Base-by-base conservation (phyloP, 2,797 vertebrate genomes). In the Strix occidentalis region DNA sequence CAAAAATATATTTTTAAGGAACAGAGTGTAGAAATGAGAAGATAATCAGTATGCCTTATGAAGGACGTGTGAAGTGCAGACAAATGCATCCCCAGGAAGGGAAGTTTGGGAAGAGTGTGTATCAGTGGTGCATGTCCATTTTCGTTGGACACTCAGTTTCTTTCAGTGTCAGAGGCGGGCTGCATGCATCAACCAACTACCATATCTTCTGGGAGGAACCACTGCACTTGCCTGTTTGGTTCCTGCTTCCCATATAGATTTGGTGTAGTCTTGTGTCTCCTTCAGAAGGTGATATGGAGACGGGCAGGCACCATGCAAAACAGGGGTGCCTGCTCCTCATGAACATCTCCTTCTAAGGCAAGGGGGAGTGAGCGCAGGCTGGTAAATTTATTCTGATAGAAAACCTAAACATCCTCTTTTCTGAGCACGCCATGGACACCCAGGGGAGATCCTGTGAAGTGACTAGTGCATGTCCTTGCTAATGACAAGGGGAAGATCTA, bases 391-490 rank as follows among this genome's bases (percentile, higher is more conserved):
- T 84, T 93, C 50, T 31, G 16, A 39, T 39, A 39, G 28, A 31
- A 85, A 89, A 26, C 43, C 29, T 76, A 72, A 61, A 39, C 19
- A 31, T 60, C 16, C 19, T 60, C 10, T 70, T 91, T 79, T 68
- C 63, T 89, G 68, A 33, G 39, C 45, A 71, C 35, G n/a, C 58
- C 18, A 8, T 6, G 4, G 66, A 79, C 45, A 57, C 4, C 3
- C 14, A 28, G 57, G 31, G 33, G 50, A 70, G 64, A 63, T 90
- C 56, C 48, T 68, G 37, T 92, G 48, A 70, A 74, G 43, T 66
- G 5, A 31, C 35, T 80, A 13, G 35, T 45, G 29, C 23, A 21
- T 0, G 0, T 74, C 35, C 48, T 80, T 77, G 51, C 7, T 56
- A 65, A 24, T 37, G 75, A 31, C 58, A 70, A 24, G 16, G 9